These are phyloP conservation scores for Odontocolon sp. DNA, from an alignment of 2,888 invertebrate species.

Conservation along the genomic window DNA sequence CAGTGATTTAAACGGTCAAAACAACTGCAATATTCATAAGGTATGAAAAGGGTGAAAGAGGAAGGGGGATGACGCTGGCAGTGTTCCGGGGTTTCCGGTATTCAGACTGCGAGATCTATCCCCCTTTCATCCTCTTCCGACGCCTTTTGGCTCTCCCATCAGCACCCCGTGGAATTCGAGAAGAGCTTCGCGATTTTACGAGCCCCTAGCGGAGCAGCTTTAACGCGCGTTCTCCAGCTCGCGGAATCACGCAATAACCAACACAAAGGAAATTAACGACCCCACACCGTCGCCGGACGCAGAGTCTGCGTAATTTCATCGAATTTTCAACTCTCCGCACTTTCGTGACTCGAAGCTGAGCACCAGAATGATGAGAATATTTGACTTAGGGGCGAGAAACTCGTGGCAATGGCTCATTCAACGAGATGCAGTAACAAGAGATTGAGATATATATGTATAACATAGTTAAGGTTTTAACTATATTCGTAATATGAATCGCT, in stretches of 20 bases:
- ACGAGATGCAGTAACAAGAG: slow-evolving; percentile 60
- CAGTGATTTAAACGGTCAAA: background rate
- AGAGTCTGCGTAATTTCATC: slow-evolving; percentile 64
- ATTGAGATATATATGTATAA: slow-evolving; percentile 12
- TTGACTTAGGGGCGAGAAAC: slow-evolving; percentile 28
- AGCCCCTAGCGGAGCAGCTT: slow-evolving; percentile 22
- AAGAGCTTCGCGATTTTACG: slow-evolving; percentile 48
- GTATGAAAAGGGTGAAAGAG: background rate
- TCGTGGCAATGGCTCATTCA: slow-evolving; percentile 48
- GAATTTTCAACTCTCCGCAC: slow-evolving; percentile 57
- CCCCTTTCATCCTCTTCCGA: background rate
- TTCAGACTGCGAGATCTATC: background rate
- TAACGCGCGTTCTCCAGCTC: background rate
- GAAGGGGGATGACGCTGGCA: background rate
- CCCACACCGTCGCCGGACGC: slow-evolving; percentile 24
- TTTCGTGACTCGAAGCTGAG: slow-evolving; percentile 18
- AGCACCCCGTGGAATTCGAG: slow-evolving; percentile 33
- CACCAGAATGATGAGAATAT: slow-evolving; percentile 19
- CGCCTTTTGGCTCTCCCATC: slow-evolving; percentile 1
- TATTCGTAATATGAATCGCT: too few relatives aligned
- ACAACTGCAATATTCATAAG: background rate
- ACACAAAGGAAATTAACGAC: slow-evolving; percentile 62
- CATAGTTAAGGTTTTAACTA: slow-evolving; percentile 11
- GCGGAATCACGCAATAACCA: slow-evolving; percentile 60
- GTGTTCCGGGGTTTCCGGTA: slow-evolving; percentile 4